Evolutionary conservation across 2,113 vertebrate species (phyloP).

Genomic region (Cyprinodon tularosa): DNA sequence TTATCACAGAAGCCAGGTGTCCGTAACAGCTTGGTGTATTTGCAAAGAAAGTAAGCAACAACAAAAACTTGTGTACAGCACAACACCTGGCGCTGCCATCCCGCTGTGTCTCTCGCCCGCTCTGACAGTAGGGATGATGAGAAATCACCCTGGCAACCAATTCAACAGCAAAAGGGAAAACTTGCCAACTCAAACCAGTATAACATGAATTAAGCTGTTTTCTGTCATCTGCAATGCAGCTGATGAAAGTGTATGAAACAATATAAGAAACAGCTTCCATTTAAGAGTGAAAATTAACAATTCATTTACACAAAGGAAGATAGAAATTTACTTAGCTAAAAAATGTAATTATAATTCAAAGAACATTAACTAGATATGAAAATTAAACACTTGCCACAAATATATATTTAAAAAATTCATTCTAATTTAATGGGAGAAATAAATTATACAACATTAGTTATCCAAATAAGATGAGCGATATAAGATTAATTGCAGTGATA

Average conservation of each 20-base stretch:
- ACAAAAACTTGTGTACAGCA: constrained; percentile 65
- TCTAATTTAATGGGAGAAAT: constrained; percentile 27
- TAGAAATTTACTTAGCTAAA: constrained; percentile 2
- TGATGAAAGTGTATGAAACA: constrained; percentile 1
- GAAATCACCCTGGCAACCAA: constrained; percentile 53
- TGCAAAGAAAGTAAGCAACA: constrained; percentile 57
- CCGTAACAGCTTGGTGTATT: constrained; percentile 60
- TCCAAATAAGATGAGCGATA: constrained; percentile 31
- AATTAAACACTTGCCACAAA: constrained; percentile 26
- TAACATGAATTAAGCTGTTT: background rate
- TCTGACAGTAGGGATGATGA: constrained; percentile 51
- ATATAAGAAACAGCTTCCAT: background rate
- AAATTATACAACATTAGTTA: constrained; percentile 50
- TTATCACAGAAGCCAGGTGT: constrained; percentile 68
- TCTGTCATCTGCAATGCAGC: background rate
- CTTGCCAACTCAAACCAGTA: background rate
- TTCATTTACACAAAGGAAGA: background rate
- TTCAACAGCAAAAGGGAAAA: constrained; percentile 15
- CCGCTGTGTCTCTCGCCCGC: constrained; percentile 40
- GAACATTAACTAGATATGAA: constrained; percentile 24
- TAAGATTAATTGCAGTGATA: constrained; percentile 48
- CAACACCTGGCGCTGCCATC: constrained; percentile 59
- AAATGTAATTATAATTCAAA: constrained; percentile 27
- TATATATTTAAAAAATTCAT: constrained; percentile 33
- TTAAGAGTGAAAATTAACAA: constrained; percentile 8